Evolutionary conservation across 2,797 vertebrate genomes (phyloP).

Genomic region (Psittacula derbiana): DNA sequence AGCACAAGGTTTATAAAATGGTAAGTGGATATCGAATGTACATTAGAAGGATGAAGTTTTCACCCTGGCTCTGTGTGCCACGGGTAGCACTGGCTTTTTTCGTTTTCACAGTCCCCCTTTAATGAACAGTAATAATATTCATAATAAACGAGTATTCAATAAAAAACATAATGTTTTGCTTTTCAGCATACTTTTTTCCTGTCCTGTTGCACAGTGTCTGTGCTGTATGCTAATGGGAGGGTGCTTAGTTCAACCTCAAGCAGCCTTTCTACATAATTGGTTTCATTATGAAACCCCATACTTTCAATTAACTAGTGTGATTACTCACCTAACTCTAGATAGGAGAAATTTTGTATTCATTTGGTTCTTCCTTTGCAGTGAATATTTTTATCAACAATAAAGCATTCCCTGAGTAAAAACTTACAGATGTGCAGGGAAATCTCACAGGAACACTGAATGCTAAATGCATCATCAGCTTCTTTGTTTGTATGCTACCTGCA

Average conservation of each 20-base stretch:
- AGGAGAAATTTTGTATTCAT: not conserved
- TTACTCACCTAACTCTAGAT: not conserved
- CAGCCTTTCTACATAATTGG: not conserved
- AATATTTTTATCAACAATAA: not conserved
- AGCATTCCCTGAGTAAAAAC: not conserved
- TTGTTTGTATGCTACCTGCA: not conserved
- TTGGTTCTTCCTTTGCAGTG: conserved; percentile 2
- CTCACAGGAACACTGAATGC: not conserved
- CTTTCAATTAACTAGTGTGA: conserved; percentile 1
- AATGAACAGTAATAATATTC: not conserved
- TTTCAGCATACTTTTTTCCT: not conserved
- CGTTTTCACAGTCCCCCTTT: not conserved
- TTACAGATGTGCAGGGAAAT: not conserved
- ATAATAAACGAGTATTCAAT: not conserved
- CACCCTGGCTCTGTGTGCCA: not conserved
- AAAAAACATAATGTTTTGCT: not conserved
- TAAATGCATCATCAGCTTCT: not conserved
- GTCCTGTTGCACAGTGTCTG: not conserved
- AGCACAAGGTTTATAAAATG: not conserved
- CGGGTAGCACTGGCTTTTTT: not conserved
- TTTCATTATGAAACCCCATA: not conserved
- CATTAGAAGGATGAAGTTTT: not conserved
- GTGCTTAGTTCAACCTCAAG: not conserved
- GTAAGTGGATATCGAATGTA: not conserved
- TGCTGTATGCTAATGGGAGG: not conserved